Evolutionary conservation across 2,888 invertebrate genomes (phyloP).

Genomic region (Embidobia sp.): DNA sequence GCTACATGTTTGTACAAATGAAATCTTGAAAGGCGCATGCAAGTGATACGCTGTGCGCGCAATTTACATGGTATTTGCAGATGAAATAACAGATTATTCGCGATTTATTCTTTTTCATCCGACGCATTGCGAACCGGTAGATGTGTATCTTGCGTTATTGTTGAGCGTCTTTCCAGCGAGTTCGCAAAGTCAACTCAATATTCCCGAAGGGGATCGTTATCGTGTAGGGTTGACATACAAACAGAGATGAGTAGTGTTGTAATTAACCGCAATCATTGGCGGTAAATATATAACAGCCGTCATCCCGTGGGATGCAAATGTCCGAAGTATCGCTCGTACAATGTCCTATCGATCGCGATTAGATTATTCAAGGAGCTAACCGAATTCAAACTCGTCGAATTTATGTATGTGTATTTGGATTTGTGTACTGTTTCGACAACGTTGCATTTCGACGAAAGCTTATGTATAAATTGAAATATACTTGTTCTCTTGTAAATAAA

Average conservation of each 20-base stretch:
- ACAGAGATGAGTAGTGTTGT: constrained; percentile 75
- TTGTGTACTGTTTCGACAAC: too few species aligned
- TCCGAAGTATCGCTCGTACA: constrained; percentile 48
- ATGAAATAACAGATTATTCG: constrained; percentile 42
- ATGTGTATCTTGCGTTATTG: constrained; percentile 53
- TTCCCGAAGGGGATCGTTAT: constrained; percentile 77
- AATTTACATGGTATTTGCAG: constrained; percentile 52
- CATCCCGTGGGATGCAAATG: constrained; percentile 65
- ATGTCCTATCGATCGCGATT: constrained; percentile 32
- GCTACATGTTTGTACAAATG: constrained; percentile 29
- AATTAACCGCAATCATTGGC: constrained; percentile 81
- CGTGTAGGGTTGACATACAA: constrained; percentile 73
- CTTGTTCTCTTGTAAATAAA: too few species aligned
- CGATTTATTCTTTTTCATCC: constrained; percentile 6
- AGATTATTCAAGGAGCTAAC: constrained; percentile 36
- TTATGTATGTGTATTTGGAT: not conserved
- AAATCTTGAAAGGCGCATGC: constrained; percentile 36
- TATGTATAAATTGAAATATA: too few species aligned
- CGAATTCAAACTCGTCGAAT: not conserved
- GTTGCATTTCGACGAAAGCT: too few species aligned
- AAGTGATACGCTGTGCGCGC: constrained; percentile 20
- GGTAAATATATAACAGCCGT: constrained; percentile 74
- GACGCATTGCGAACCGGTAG: constrained; percentile 23
- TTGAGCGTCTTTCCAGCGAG: constrained; percentile 54
- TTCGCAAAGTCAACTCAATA: constrained; percentile 65